A percentile compares a stretch with the other conserved stretches of the same genome.
Conservation (phyloP, 1,140 invertebrate species). For the Micrasema longulum region DNA sequence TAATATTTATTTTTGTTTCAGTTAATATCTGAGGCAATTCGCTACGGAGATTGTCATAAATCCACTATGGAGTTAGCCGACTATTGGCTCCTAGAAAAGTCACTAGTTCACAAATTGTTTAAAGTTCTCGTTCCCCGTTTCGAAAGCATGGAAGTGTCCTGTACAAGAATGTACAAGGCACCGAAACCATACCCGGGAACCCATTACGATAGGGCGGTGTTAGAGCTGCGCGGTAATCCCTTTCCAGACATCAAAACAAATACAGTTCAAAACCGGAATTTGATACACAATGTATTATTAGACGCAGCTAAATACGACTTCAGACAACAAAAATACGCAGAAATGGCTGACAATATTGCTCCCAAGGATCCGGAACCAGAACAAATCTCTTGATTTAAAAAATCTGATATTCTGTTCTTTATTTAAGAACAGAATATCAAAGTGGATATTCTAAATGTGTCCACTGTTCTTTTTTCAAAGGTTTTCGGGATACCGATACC, state of each 20-base stretch:
- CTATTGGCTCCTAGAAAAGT: constrained; percentile 91
- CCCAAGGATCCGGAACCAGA: constrained; percentile 1
- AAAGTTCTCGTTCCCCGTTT: constrained; percentile 91
- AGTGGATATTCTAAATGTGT: constrained; percentile 1
- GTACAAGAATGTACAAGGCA: constrained; percentile 79
- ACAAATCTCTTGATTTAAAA: constrained; percentile 47
- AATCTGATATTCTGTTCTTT: constrained; percentile 47
- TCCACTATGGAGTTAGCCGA: constrained; percentile 91
- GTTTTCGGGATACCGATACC: no score
- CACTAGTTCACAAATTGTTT: constrained; percentile 91
- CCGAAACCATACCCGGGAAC: constrained; percentile 72
- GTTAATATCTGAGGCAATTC: constrained; percentile 90
- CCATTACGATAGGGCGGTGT: constrained; percentile 69
- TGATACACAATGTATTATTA: constrained; percentile 79
- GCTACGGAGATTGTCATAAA: constrained; percentile 85
- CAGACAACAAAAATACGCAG: constrained; percentile 64
- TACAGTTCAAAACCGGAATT: constrained; percentile 69
- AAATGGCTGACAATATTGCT: constrained; percentile 63
- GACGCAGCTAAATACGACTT: constrained; percentile 81
- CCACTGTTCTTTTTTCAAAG: neutral
- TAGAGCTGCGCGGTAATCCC: constrained; percentile 85
- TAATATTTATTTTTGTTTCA: constrained; percentile 63
- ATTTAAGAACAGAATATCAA: constrained; percentile 45
- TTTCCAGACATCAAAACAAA: constrained; percentile 72
- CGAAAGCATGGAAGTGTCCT: constrained; percentile 76